Evolutionary conservation across 1,140 invertebrate genomes (phyloP), one percentile per base, ranked within the genome.

Genomic region (Tribolium castaneum): DNA sequence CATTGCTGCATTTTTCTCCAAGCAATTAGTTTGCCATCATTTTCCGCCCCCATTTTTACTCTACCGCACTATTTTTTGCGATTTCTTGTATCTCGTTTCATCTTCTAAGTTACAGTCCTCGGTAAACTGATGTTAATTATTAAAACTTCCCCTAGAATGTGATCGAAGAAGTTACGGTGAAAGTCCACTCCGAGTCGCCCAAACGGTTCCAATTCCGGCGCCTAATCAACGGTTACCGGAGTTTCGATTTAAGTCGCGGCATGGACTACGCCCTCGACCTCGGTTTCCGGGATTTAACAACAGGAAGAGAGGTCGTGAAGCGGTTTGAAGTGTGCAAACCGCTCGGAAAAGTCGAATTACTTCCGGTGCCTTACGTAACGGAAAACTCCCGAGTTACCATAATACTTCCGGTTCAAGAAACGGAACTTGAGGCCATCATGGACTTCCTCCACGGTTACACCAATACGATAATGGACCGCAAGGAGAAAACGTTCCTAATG

Each of bases 281-380:
- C 9, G 82, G 77, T 9, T 84, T 87, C 72, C 71, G 79, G 9
- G 83, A 87, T 76, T 70, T 82, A 30, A 76, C 83, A 2, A 86
- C 80, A 1, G 85, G 84, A 35, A 86, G 82, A 71, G 84, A 86
- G 83, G 62, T 88, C 4, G 83, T 81, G 0, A 90, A 89, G 80
- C 86, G 89, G 80, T 86, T 93, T 70, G 90, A 95, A 88, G 90
- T 93, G 30, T 91, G 92, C 59, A 94, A 97, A 81, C 93, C 95
- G 0, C 86, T 98, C 52, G 94, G 94, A 16, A 92, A 93, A 83
- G 92, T 96, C 2, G 95, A 98, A 87, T 91, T 97, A 49, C 89
- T 97, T 6, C 91, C 94, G 2, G 94, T 96, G 84, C 95, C 96
- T 1, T 98, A 97, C 87, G 96, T 98, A 1, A 98, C 95, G 0